Conservation (phyloP, 2,797 vertebrate species). For the Falco cherrug region DNA sequence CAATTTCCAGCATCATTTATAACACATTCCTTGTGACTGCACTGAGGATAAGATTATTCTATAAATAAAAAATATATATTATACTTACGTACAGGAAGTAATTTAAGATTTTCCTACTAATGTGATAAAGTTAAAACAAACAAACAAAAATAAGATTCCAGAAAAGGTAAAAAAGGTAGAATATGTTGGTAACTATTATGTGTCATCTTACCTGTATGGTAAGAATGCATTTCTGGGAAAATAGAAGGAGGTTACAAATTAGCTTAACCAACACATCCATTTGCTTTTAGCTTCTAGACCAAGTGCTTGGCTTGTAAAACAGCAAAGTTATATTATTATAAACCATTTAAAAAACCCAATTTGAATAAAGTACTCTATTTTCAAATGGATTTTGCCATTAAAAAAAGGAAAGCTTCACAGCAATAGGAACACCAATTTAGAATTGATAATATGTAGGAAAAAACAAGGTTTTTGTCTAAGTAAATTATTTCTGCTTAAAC, state of each 20-base stretch:
- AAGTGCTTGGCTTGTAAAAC: background rate
- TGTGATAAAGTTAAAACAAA: accelerated
- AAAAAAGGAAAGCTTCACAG: background rate
- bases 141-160: background rate
- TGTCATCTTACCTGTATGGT: background rate
- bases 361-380: background rate
- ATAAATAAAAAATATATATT: background rate
- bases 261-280: background rate
- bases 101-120: background rate
- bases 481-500: background rate
- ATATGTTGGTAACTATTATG: background rate
- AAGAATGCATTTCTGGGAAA: background rate
- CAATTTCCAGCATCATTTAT: background rate
- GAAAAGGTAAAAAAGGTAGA: background rate
- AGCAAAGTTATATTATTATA: background rate
- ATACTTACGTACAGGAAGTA: background rate
- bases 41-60: background rate
- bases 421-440: background rate
- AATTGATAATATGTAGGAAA: background rate
- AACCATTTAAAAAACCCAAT: background rate
- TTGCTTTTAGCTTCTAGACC: background rate
- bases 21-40: background rate
- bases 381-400: background rate
- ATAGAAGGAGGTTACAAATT: background rate
- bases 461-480: background rate